Percentiles rank a stretch among this genome's conserved stretches.
Conservation (phyloP, 2,888 invertebrate genomes). For the Rotaria magnacalcarata region DNA sequence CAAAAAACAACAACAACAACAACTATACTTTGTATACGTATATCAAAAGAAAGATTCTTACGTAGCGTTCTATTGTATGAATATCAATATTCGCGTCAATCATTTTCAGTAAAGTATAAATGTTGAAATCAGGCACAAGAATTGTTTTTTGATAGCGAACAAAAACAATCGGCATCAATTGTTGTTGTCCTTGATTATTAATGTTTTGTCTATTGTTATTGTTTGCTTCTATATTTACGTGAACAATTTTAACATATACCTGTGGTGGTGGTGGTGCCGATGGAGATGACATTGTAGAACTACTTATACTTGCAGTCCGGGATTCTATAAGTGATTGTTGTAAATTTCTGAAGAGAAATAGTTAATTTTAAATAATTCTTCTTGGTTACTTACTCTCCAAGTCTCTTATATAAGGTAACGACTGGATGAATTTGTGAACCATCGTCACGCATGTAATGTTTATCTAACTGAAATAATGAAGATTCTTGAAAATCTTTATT, state of each 20-base stretch:
- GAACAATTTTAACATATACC: not conserved
- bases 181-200: not conserved
- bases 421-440: not conserved
- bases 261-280: not conserved
- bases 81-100: not conserved
- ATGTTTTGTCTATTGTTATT: not conserved
- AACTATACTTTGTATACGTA: too few relatives aligned
- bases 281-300: not conserved
- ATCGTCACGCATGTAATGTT: not conserved
- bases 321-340: not conserved
- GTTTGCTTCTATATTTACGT: not conserved
- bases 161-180: not conserved
- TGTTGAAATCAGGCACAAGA: not conserved
- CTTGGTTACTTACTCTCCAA: not conserved
- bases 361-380: not conserved
- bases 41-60: not conserved
- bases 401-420: not conserved
- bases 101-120: not conserved
- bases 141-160: not conserved
- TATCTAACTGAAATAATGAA: not conserved
- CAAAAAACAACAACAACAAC: not conserved
- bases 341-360: not conserved
- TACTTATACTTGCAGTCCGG: not conserved
- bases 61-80: not conserved
- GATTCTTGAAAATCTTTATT: not conserved